Conservation (phyloP, 2,797 vertebrate genomes). For the Cirrhinus molitorella region DNA sequence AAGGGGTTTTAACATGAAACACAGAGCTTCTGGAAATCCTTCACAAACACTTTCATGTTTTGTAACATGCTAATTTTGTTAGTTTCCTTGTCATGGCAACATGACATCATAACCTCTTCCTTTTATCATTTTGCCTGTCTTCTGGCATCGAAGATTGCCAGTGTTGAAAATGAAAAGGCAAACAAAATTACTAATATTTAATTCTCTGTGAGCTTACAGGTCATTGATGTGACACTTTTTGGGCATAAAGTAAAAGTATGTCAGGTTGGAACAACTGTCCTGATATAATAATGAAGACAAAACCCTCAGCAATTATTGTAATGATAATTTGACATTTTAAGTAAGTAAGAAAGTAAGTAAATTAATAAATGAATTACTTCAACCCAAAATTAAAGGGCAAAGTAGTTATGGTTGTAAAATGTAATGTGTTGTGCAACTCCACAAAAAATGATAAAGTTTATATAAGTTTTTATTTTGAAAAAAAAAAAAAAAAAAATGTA, state of each 20-base stretch:
- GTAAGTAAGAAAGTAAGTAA: background rate
- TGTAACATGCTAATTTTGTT: constrained; percentile 4
- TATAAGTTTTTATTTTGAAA: too few species aligned
- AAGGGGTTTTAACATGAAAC: background rate
- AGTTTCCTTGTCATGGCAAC: background rate
- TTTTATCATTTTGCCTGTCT: background rate
- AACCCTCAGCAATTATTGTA: background rate
- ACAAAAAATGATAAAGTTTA: too few species aligned
- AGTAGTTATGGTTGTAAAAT: background rate
- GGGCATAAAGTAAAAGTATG: too few species aligned
- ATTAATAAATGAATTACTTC: too few species aligned
- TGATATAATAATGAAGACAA: background rate
- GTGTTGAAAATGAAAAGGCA: background rate
- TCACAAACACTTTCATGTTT: constrained; percentile 15
- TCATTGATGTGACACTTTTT: background rate
- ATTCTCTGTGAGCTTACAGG: background rate
- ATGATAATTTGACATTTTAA: background rate
- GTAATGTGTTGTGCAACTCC: background rate
- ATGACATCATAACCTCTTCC: constrained; percentile 1
- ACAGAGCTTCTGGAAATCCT: constrained; percentile 10
- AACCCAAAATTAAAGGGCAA: too few species aligned
- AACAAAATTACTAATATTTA: constrained; percentile 12
- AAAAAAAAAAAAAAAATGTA: background rate
- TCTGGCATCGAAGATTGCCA: constrained; percentile 10
- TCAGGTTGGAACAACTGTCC: background rate